A percentile compares a stretch with the other conserved stretches of the same genome.
phyloP scores from a whole-genome alignment of 2,888 invertebrate genomes.

The Hirtodrosophila histrioides region DNA sequence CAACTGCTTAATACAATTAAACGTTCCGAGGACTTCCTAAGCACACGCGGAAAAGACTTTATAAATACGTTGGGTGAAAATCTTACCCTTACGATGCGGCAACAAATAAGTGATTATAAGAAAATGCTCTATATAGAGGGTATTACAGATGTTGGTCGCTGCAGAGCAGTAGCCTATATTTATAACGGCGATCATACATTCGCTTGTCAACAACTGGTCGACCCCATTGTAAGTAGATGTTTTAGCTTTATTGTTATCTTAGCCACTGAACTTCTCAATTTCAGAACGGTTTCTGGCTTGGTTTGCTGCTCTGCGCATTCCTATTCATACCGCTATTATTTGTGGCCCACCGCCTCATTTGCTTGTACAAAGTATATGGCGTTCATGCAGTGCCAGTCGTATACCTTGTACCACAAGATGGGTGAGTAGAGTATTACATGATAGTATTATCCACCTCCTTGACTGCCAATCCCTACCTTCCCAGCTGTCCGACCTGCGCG shows the following conservation, averaged over 20 bases:
- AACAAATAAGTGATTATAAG: background rate
- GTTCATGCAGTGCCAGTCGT: background rate
- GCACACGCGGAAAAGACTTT: background rate
- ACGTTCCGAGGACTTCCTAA: conserved; percentile 5
- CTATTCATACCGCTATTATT: conserved; percentile 92
- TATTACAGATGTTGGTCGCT: conserved; percentile 14
- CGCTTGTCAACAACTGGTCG: conserved; percentile 20
- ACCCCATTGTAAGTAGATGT: conserved; percentile 34
- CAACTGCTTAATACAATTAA: background rate
- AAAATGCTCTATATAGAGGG: conserved; percentile 3
- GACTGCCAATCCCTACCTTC: no score
- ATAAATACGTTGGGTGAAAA: conserved; percentile 13
- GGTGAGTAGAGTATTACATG: background rate
- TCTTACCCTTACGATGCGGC: conserved; percentile 10
- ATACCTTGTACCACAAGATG: no score
- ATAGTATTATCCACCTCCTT: no score
- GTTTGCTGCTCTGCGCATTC: conserved; percentile 91
- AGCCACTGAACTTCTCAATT: background rate
- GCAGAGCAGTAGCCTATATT: conserved; percentile 7
- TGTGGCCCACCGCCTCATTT: conserved; percentile 91
- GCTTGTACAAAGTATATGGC: conserved; percentile 88
- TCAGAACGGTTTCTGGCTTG: conserved; percentile 97
- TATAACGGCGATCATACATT: conserved; percentile 1
- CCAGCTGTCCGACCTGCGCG: conserved; percentile 8
- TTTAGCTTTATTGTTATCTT: background rate